These are phyloP conservation scores for Crocidura indochinensis DNA, from an alignment of 2,797 vertebrate genomes.

Conservation along the genomic window DNA sequence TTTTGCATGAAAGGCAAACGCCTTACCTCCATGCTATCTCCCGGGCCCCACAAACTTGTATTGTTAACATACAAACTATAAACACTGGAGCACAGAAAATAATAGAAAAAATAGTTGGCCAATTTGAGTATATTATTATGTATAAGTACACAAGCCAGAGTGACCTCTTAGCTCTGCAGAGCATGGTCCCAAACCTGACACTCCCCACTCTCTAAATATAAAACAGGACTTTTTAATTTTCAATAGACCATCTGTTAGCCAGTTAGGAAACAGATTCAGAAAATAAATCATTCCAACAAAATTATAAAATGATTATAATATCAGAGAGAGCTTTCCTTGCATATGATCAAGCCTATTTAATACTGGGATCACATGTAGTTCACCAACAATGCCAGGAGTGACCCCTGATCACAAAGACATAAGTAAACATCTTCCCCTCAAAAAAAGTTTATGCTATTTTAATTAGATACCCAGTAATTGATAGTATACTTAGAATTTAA, in stretches of 20 bases:
- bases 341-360: too few species aligned
- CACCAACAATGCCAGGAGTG: too few species aligned
- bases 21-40: too few species aligned
- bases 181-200: too few species aligned
- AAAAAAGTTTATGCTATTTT: too few species aligned
- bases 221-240: not conserved
- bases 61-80: not conserved
- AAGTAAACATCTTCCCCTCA: too few species aligned
- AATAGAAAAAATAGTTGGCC: not conserved
- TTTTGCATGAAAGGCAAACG: too few species aligned
- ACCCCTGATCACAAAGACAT: too few species aligned
- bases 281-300: not conserved
- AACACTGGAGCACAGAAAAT: not conserved
- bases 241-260: not conserved
- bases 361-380: too few species aligned
- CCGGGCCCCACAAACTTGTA: conserved; percentile 22
- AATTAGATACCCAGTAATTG: not conserved
- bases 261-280: conserved; percentile 31
- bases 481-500: not conserved
- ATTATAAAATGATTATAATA: not conserved
- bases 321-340: too few species aligned
- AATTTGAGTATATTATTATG: conserved; percentile 4
- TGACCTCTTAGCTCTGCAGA: too few species aligned
- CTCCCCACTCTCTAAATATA: not conserved
- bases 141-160: too few species aligned